Evolutionary conservation across 2,888 invertebrate genomes (phyloP).

Genomic region (Rhynchonema sp.): DNA sequence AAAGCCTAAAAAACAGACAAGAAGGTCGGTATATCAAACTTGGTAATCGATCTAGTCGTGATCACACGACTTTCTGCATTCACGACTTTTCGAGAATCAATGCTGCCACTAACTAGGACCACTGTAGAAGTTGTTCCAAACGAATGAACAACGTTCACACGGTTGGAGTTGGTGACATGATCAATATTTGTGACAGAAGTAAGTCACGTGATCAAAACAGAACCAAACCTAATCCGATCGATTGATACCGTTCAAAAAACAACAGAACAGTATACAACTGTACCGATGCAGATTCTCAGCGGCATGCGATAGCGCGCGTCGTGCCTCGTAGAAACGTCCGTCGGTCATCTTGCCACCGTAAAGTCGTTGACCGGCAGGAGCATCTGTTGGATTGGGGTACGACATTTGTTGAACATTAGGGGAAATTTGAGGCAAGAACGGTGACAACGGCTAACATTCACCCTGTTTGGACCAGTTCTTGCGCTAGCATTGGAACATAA

Average conservation of each 20-base stretch:
- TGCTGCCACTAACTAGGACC: no score
- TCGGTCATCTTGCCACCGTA: slow-evolving; percentile 23
- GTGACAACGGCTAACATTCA: no score
- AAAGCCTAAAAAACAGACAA: background rate
- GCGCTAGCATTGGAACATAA: no score
- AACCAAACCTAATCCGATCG: no score
- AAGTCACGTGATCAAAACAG: background rate
- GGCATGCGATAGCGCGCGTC: slow-evolving; percentile 12
- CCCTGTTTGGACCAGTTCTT: no score
- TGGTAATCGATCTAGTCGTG: no score
- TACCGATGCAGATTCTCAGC: slow-evolving; percentile 15
- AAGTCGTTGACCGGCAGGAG: slow-evolving; percentile 9
- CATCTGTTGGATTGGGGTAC: slow-evolving; percentile 1
- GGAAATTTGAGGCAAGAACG: no score
- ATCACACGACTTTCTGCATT: no score
- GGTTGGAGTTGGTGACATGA: background rate
- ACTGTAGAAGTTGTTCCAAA: no score
- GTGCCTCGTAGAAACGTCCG: slow-evolving; percentile 11
- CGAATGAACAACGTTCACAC: no score
- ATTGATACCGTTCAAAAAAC: background rate
- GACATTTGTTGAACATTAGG: no score
- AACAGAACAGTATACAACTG: background rate
- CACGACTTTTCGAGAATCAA: background rate
- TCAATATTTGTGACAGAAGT: background rate
- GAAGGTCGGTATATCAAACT: no score